Conservation (phyloP, 2,113 vertebrate genomes). For the Rhinichthys klamathensis region DNA sequence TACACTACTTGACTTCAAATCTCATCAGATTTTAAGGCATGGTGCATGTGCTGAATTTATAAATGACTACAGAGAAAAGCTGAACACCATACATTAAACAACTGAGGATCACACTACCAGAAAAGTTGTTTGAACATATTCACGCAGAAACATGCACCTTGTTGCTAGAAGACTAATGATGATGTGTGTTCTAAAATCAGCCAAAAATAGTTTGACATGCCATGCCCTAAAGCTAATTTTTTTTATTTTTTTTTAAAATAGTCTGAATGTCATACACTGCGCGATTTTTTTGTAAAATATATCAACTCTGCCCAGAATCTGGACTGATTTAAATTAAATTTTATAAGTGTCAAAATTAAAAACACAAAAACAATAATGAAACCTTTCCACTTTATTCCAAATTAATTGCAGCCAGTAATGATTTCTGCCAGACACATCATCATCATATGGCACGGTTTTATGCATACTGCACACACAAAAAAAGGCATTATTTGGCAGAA, state of each 20-base stretch:
- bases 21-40: no score
- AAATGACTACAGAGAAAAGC: not conserved
- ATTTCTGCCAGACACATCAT: not conserved
- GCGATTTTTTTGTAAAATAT: no score
- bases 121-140: not conserved
- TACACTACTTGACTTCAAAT: not conserved
- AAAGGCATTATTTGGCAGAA: no score
- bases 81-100: not conserved
- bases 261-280: no score
- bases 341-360: not conserved
- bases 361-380: not conserved
- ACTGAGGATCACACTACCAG: not conserved
- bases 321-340: no score
- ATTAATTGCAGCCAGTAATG: not conserved
- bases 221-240: no score
- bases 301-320: no score
- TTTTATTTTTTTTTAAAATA: no score
- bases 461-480: not conserved
- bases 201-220: not conserved
- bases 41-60: not conserved
- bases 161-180: not conserved
- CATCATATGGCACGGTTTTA: not conserved
- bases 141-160: not conserved
- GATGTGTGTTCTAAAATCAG: not conserved
- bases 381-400: not conserved